These are phyloP conservation scores for Danaus melanippus DNA, from an alignment of 1,140 invertebrate species.

Conservation along the genomic window DNA sequence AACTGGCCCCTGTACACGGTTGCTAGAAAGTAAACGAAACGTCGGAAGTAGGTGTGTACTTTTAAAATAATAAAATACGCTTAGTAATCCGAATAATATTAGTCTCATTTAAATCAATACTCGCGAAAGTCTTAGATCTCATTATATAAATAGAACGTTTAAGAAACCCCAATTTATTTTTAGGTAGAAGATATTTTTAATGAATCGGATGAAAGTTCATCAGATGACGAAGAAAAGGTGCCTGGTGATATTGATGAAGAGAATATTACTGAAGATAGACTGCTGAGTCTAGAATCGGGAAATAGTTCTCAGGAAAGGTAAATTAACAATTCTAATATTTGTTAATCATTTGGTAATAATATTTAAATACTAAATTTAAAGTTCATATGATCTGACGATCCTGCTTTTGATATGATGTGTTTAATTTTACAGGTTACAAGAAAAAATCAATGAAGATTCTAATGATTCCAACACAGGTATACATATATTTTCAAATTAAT, in stretches of 20 bases:
- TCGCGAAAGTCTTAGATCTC: too few species aligned
- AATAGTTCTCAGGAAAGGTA: conserved; percentile 48
- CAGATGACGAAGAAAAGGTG: conserved; percentile 50
- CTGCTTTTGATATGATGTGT: not conserved
- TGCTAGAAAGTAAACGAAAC: too few species aligned
- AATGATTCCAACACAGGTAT: conserved; percentile 48
- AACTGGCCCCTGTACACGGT: too few species aligned
- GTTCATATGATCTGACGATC: too few species aligned
- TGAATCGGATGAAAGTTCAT: conserved; percentile 74
- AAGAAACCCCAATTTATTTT: conserved; percentile 2
- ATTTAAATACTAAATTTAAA: not conserved
- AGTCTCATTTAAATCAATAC: too few species aligned
- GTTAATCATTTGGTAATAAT: not conserved
- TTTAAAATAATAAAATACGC: too few species aligned
- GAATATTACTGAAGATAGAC: conserved; percentile 52
- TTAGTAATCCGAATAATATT: too few species aligned
- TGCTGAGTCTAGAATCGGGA: conserved; percentile 45
- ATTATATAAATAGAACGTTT: too few species aligned
- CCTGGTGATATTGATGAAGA: conserved; percentile 42
- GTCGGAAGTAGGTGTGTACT: too few species aligned
- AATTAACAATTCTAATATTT: conserved; percentile 3
- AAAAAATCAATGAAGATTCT: conserved; percentile 34
- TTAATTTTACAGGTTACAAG: conserved; percentile 33
- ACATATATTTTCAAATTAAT: not conserved
- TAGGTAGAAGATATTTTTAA: conserved; percentile 78